phyloP scores from a whole-genome alignment of 2,797 vertebrate genomes.

The Scomberomorus guttatus region DNA sequence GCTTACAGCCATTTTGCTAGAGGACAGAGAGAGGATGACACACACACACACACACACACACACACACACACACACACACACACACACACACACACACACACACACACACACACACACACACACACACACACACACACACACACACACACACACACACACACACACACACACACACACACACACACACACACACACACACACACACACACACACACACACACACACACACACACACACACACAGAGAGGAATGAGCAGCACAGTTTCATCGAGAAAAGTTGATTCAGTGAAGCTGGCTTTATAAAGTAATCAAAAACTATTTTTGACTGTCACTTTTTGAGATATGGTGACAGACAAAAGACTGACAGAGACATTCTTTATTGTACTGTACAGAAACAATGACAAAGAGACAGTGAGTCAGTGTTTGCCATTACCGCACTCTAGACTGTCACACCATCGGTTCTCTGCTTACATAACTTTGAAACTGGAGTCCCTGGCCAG shows the following conservation, averaged over 20 bases:
- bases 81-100: too few relatives aligned
- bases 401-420: slow-evolving; percentile 36
- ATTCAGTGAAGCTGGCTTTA: background rate
- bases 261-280: background rate
- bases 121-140: background rate
- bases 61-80: slow-evolving; percentile 16
- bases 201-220: background rate
- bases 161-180: background rate
- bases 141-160: background rate
- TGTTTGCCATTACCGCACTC: slow-evolving; percentile 32
- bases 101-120: background rate
- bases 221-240: background rate
- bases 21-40: slow-evolving; percentile 7
- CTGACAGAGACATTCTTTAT: background rate
- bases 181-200: background rate
- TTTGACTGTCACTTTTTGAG: background rate
- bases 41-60: background rate
- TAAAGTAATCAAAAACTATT: background rate
- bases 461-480: slow-evolving; percentile 46
- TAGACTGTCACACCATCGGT: slow-evolving; percentile 33
- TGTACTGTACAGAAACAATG: slow-evolving; percentile 8
- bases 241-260: background rate
- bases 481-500: slow-evolving; percentile 25
- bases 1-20: slow-evolving; percentile 20
- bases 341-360: background rate